A percentile compares a stretch with the other conserved stretches of the same genome.
Conservation (phyloP, 2,797 vertebrate species). For the Glossophaga mutica region DNA sequence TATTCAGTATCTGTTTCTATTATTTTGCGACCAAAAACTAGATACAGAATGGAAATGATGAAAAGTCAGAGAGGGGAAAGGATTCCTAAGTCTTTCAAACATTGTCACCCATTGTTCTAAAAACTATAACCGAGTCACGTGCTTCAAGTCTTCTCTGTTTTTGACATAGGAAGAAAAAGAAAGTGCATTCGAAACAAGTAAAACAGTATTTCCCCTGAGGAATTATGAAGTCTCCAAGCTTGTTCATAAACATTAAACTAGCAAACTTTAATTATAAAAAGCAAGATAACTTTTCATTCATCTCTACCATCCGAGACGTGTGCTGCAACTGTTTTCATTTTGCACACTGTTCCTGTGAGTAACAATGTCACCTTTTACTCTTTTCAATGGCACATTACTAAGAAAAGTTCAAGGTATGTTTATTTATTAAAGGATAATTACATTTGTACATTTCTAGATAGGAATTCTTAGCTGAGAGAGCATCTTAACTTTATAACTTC, state of each 20-base stretch:
- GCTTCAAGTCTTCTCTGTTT: constrained; percentile 26
- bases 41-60: neutral
- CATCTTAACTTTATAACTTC: constrained; percentile 5
- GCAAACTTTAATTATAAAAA: constrained; percentile 50
- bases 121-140: neutral
- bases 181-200: constrained; percentile 45
- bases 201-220: constrained; percentile 44
- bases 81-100: constrained; percentile 22
- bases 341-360: constrained; percentile 32
- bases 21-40: constrained; percentile 15
- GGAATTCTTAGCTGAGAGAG: neutral
- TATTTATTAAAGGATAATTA: constrained; percentile 52
- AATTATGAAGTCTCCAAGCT: constrained; percentile 31
- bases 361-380: constrained; percentile 47
- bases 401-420: constrained; percentile 47
- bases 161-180: constrained; percentile 24
- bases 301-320: constrained; percentile 23
- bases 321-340: constrained; percentile 49
- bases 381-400: constrained; percentile 15
- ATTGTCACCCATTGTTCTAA: neutral
- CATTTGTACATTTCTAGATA: constrained; percentile 56
- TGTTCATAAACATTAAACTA: constrained; percentile 40
- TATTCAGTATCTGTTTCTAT: neutral
- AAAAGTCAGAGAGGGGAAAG: constrained; percentile 1
- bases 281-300: constrained; percentile 32